A percentile compares a stretch with the other conserved stretches of the same genome.
Conservation (phyloP, 2,797 vertebrate genomes). For the Salmo trutta region DNA sequence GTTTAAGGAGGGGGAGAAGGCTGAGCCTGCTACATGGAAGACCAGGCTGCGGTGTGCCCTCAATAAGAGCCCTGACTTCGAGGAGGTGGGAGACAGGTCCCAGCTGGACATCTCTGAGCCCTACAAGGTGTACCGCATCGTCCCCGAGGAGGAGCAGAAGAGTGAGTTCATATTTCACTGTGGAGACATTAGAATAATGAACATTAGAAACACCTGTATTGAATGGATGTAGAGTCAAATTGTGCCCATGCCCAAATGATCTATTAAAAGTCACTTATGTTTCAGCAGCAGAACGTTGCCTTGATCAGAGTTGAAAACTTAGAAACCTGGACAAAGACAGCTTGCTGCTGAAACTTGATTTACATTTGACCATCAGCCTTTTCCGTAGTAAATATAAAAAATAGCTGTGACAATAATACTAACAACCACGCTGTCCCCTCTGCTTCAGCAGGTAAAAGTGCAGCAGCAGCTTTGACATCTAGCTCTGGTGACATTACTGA, state of each 20-base stretch:
- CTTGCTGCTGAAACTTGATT: neutral
- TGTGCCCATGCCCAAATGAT: neutral
- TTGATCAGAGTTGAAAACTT: neutral
- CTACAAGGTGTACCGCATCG: slow-evolving; percentile 97
- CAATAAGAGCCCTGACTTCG: slow-evolving; percentile 99
- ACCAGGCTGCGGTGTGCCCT: slow-evolving; percentile 94
- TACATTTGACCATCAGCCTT: neutral
- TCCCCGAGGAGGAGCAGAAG: slow-evolving; percentile 96
- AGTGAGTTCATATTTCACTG: slow-evolving; percentile 72
- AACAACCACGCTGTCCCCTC: neutral
- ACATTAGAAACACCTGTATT: neutral
- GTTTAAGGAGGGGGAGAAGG: slow-evolving; percentile 97
- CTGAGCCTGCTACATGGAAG: slow-evolving; percentile 98
- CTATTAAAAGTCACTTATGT: too few relatives aligned
- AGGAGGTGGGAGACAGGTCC: slow-evolving; percentile 95
- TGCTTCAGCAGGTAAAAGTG: slow-evolving; percentile 75
- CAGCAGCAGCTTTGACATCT: slow-evolving; percentile 41
- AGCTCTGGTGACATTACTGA: slow-evolving; percentile 71
- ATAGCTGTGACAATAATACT: neutral
- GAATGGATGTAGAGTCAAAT: neutral
- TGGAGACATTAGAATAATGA: neutral
- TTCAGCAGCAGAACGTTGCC: neutral
- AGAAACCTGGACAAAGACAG: neutral
- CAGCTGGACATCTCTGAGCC: slow-evolving; percentile 98
- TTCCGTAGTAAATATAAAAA: neutral